Evolutionary conservation across 2,113 vertebrate species (phyloP).

Genomic region (Dromiciops gliroides): DNA sequence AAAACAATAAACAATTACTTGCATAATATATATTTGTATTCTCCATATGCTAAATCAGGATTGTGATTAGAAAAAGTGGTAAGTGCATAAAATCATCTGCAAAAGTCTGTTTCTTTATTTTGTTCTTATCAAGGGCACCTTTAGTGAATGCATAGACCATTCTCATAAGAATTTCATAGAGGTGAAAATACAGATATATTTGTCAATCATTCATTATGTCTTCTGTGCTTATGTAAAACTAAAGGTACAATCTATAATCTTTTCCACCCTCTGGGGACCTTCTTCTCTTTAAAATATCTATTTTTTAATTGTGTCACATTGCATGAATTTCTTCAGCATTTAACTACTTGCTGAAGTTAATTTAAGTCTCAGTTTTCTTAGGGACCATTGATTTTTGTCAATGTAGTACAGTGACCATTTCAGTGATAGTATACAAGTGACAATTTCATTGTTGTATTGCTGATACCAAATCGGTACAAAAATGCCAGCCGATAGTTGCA

Average conservation of each 20-base stretch:
- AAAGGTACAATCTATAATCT: neutral
- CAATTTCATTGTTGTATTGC: neutral
- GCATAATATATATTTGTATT: neutral
- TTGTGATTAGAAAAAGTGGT: neutral
- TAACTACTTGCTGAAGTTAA: neutral
- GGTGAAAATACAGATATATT: neutral
- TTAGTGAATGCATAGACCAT: neutral
- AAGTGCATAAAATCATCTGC: neutral
- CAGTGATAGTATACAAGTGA: neutral
- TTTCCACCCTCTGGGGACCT: neutral
- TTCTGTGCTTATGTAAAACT: neutral
- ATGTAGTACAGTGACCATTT: neutral
- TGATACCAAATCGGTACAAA: neutral
- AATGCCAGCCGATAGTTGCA: neutral
- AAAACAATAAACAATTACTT: neutral
- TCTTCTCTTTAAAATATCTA: neutral
- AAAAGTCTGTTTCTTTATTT: neutral
- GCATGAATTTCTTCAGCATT: neutral
- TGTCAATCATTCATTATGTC: neutral
- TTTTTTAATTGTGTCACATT: neutral
- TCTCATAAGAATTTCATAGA: neutral
- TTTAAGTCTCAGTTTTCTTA: neutral
- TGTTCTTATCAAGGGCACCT: neutral
- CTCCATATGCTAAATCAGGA: neutral
- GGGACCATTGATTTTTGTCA: neutral